Conservation (phyloP, 2,797 vertebrate species). For the Typhlichthys eigenmanni region DNA sequence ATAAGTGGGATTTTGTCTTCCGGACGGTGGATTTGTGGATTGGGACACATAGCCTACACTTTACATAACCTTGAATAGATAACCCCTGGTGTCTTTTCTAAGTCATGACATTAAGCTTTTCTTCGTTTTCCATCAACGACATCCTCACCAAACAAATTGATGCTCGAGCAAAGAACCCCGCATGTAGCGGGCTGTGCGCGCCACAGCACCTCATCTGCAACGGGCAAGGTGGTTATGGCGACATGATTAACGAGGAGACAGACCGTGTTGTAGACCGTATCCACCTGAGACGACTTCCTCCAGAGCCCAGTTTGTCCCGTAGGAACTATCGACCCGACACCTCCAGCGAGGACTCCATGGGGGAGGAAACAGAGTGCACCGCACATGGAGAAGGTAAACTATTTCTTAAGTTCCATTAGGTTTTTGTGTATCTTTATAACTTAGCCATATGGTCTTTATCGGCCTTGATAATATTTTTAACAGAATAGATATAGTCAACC, state of each 20-base stretch:
- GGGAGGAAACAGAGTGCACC: conserved; percentile 39
- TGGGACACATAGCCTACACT: conserved; percentile 27
- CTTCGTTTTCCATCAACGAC: conserved; percentile 78
- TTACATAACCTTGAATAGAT: conserved; percentile 8
- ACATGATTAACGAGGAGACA: conserved; percentile 2
- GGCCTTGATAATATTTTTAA: no score
- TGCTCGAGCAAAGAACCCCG: conserved; percentile 10
- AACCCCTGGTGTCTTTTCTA: conserved; percentile 15
- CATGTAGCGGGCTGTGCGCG: conserved; percentile 12
- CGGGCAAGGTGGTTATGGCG: background rate
- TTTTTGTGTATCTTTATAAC: no score
- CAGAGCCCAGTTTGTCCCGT: conserved; percentile 16
- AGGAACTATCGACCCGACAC: conserved; percentile 36
- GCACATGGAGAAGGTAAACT: conserved; percentile 52
- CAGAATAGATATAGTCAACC: no score
- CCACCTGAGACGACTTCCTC: conserved; percentile 23
- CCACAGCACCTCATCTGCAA: conserved; percentile 6
- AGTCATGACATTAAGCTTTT: conserved; percentile 74
- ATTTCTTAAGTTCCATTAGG: background rate
- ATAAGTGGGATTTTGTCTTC: background rate
- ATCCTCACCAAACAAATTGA: conserved; percentile 70
- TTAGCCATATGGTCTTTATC: no score
- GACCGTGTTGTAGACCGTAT: conserved; percentile 17
- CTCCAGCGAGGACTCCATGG: conserved; percentile 48
- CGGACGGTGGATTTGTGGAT: conserved; percentile 37